phyloP scores from a whole-genome alignment of 1,140 invertebrate species.

The Gryllus bimaculatus region DNA sequence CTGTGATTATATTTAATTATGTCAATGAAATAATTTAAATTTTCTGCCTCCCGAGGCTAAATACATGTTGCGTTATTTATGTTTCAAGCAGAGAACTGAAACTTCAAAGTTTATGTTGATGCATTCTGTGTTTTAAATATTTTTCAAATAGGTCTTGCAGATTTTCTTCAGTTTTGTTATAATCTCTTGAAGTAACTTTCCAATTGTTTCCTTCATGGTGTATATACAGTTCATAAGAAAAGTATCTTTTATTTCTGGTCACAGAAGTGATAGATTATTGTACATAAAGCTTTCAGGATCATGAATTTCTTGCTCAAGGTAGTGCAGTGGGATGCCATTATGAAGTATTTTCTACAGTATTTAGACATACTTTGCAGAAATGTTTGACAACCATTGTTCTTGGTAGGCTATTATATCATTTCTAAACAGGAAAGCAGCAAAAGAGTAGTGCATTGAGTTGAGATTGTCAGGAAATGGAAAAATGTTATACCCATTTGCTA shows the following conservation, averaged over 20 bases:
- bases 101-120: not conserved
- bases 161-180: too few relatives aligned
- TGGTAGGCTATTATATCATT: too few relatives aligned
- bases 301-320: conserved; percentile 4
- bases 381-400: too few relatives aligned
- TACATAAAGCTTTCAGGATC: not conserved
- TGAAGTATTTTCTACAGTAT: not conserved
- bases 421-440: too few relatives aligned
- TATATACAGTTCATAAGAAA: not conserved
- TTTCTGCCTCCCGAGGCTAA: not conserved
- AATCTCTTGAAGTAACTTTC: too few relatives aligned
- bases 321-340: not conserved
- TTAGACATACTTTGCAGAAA: not conserved
- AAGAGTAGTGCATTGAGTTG: too few relatives aligned
- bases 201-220: not conserved
- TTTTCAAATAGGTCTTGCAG: too few relatives aligned
- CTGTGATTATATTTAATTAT: not conserved
- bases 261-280: not conserved
- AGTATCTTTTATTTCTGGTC: not conserved
- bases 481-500: not conserved
- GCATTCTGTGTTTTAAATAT: too few relatives aligned
- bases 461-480: too few relatives aligned
- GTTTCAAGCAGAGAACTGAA: not conserved
- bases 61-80: not conserved
- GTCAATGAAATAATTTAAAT: not conserved